Evolutionary conservation across 1,140 invertebrate species (phyloP).

Genomic region (Lordiphosa clarofinis): DNA sequence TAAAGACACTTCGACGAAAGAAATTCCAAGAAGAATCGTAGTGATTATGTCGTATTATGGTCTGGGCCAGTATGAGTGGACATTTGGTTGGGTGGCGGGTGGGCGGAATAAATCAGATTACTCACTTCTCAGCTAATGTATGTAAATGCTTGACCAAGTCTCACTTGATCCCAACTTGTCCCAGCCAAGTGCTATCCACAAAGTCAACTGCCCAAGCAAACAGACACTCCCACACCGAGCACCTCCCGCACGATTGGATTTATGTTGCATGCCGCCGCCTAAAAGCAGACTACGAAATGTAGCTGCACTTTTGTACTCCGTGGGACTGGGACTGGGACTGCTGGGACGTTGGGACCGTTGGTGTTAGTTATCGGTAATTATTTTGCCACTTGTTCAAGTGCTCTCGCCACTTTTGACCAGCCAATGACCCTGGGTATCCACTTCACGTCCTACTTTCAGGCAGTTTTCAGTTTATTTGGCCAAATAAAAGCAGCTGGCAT

Average conservation of each 20-base stretch:
- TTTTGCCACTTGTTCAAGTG: constrained; percentile 51
- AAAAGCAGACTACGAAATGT: constrained; percentile 12
- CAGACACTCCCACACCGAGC: constrained; percentile 33
- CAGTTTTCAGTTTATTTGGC: too few relatives aligned
- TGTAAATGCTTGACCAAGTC: too few relatives aligned
- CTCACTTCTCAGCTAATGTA: too few relatives aligned
- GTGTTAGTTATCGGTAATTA: constrained; percentile 54
- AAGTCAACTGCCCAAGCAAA: constrained; percentile 20
- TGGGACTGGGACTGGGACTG: background rate
- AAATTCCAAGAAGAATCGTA: constrained; percentile 12
- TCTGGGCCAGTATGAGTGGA: background rate
- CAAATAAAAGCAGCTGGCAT: too few relatives aligned
- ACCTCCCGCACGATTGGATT: constrained; percentile 57
- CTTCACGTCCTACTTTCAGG: too few relatives aligned
- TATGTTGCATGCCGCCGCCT: constrained; percentile 29
- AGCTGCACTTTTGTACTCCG: constrained; percentile 3
- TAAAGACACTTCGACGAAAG: constrained; percentile 6
- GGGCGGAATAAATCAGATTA: too few relatives aligned
- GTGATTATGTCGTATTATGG: background rate
- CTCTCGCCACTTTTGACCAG: too few relatives aligned
- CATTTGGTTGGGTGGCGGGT: too few relatives aligned
- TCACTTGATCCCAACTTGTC: constrained; percentile 14
- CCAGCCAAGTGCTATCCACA: constrained; percentile 41
- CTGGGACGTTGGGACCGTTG: background rate
- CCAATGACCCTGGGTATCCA: too few relatives aligned